These are phyloP conservation scores for Umimayanthus chanpuru DNA, from an alignment of 92 coral and sea anemone species.

Conservation along the genomic window DNA sequence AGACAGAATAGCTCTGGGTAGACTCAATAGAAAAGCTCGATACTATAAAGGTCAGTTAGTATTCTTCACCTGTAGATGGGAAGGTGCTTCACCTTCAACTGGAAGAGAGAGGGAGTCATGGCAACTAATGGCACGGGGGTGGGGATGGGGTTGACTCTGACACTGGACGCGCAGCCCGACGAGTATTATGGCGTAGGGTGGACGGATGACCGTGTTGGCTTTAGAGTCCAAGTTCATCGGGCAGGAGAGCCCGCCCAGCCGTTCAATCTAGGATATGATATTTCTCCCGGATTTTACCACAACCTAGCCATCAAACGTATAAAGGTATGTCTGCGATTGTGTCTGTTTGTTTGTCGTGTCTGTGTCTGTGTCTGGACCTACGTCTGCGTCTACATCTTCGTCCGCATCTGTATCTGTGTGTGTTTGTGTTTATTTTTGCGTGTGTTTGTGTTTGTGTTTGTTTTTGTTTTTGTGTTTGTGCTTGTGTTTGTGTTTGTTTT, in stretches of 20 bases:
- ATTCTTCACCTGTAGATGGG: not conserved
- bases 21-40: no score
- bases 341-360: no score
- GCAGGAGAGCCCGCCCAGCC: constrained; percentile 20
- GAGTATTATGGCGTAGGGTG: constrained; percentile 2
- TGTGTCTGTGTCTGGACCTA: no score
- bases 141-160: not conserved
- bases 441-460: no score
- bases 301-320: not conserved
- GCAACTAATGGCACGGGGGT: not conserved
- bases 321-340: no score
- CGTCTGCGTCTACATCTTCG: no score
- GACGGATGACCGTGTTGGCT: constrained; percentile 15
- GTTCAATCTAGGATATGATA: not conserved
- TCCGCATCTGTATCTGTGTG: no score
- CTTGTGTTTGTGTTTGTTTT: no score
- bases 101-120: not conserved
- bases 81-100: constrained; percentile 27
- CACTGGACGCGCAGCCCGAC: constrained; percentile 28
- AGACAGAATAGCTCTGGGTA: no score
- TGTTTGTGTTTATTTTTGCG: no score
- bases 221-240: constrained; percentile 17
- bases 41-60: not conserved
- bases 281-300: constrained; percentile 30
- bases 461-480: no score